Evolutionary conservation across 2,888 invertebrate species (phyloP).

Genomic region (Adineta ricciae): DNA sequence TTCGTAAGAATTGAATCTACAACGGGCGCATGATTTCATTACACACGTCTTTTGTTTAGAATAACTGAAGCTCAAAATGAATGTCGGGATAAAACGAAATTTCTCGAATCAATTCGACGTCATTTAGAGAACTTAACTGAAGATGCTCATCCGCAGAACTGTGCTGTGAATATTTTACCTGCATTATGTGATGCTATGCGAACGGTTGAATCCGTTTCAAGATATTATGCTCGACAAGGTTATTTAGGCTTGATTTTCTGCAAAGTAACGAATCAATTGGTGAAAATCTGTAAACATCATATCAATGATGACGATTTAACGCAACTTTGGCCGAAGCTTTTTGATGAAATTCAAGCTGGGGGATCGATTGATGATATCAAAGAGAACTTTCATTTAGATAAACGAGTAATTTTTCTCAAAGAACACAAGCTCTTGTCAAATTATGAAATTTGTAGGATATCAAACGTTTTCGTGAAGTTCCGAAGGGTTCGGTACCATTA

Average conservation of each 20-base stretch:
- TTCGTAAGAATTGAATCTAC: background rate
- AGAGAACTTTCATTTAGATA: slow-evolving; percentile 17
- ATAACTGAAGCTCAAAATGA: slow-evolving; percentile 51
- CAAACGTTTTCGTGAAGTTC: slow-evolving; percentile 2
- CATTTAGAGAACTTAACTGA: slow-evolving; percentile 46
- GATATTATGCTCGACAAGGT: slow-evolving; percentile 47
- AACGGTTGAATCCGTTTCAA: slow-evolving; percentile 48
- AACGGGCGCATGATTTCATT: too few relatives aligned
- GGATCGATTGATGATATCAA: background rate
- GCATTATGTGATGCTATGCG: slow-evolving; percentile 45
- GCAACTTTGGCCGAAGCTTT: slow-evolving; percentile 33
- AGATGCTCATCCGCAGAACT: slow-evolving; percentile 43
- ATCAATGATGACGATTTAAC: slow-evolving; percentile 42
- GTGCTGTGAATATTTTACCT: slow-evolving; percentile 45
- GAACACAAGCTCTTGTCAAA: too few relatives aligned
- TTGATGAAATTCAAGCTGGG: slow-evolving; percentile 30
- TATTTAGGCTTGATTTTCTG: slow-evolving; percentile 47
- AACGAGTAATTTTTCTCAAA: background rate
- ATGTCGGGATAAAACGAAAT: slow-evolving; percentile 49
- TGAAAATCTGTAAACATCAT: slow-evolving; percentile 47
- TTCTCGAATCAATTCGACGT: slow-evolving; percentile 46
- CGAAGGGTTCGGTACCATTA: slow-evolving; percentile 8
- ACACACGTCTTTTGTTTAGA: slow-evolving; percentile 37
- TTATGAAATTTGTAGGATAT: background rate
- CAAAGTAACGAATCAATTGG: slow-evolving; percentile 49